These are phyloP conservation scores for Pseudopodoces humilis DNA, from an alignment of 2,113 vertebrate species.

Conservation along the genomic window DNA sequence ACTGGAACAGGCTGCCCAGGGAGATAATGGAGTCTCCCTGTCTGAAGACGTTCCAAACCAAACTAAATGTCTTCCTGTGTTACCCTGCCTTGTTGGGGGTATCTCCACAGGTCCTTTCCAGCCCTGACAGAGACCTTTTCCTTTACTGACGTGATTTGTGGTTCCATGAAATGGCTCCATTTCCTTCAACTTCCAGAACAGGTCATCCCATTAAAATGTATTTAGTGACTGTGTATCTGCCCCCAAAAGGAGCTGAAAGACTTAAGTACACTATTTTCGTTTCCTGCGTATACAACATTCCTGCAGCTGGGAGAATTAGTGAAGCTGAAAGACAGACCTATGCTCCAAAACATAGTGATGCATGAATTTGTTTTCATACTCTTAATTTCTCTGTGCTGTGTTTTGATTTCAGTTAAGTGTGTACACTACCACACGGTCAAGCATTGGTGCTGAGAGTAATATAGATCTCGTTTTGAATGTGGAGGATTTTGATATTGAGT, in stretches of 20 bases:
- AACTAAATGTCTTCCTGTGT: neutral
- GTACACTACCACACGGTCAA: conserved; percentile 86
- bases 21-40: neutral
- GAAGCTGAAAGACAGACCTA: neutral
- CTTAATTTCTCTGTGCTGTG: neutral
- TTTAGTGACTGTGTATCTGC: neutral
- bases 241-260: neutral
- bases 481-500: conserved; percentile 89
- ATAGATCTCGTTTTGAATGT: conserved; percentile 90
- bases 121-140: neutral
- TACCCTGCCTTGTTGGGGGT: neutral
- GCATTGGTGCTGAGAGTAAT: conserved; percentile 80
- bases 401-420: conserved; percentile 84
- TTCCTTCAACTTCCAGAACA: neutral
- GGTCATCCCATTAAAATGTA: too few species aligned
- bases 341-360: fast-evolving
- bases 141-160: neutral
- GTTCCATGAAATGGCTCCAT: neutral
- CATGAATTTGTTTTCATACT: fast-evolving
- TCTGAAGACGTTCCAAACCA: neutral
- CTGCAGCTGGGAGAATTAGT: fast-evolving
- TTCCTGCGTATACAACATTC: fast-evolving
- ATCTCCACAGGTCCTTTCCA: neutral
- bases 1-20: neutral
- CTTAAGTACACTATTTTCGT: fast-evolving